These are phyloP conservation scores for Stichopus horrens DNA, from an alignment of 53 echinoderm and acorn worm species.

Conservation along the genomic window DNA sequence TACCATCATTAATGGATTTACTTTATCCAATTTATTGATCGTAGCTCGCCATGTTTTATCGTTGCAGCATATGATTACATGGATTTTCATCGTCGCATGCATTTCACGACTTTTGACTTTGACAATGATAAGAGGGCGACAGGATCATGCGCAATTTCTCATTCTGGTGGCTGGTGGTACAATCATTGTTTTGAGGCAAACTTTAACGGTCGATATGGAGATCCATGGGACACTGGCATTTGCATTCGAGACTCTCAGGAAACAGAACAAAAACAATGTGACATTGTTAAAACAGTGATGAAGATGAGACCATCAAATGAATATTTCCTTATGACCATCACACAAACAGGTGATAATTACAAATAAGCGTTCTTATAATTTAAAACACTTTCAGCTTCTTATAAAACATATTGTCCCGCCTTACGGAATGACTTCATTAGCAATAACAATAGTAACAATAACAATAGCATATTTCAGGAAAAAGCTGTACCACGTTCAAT, in stretches of 20 bases:
- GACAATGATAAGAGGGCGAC: neutral
- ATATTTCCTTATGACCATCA: too few relatives aligned
- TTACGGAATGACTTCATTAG: too few relatives aligned
- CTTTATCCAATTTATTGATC: neutral
- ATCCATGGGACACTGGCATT: neutral
- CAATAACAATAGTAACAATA: too few relatives aligned
- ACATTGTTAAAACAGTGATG: neutral
- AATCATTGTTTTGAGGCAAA: neutral
- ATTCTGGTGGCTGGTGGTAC: slow-evolving; percentile 2
- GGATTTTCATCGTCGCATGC: neutral
- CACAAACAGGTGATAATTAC: too few relatives aligned
- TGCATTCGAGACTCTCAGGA: neutral
- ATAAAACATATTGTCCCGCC: too few relatives aligned
- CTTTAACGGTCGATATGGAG: neutral
- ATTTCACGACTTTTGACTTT: neutral
- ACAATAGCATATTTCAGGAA: too few relatives aligned
- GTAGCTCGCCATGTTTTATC: neutral
- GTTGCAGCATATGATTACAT: slow-evolving; percentile 5
- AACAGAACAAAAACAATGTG: neutral
- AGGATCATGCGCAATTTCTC: neutral
- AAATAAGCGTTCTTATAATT: too few relatives aligned
- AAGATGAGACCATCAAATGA: neutral
- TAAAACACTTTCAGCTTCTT: too few relatives aligned
- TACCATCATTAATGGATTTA: too few relatives aligned
- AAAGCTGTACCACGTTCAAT: too few relatives aligned